Base-by-base conservation (phyloP, 2,888 invertebrate species). In the Ashinkailepas kermadecensis region DNA sequence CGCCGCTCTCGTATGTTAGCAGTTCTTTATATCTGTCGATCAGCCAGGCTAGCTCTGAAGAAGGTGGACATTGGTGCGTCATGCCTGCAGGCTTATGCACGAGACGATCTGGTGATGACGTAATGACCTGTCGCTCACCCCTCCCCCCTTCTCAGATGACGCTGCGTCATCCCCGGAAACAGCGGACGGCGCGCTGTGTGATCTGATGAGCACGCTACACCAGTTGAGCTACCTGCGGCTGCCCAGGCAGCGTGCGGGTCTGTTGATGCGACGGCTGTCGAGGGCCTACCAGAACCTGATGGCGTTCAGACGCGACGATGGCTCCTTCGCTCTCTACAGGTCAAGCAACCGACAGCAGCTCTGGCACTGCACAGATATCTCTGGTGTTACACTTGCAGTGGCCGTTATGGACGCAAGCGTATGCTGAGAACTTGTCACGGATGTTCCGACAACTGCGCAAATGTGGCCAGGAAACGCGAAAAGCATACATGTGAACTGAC, bases 301-400 rank as follows among this genome's bases (percentile, higher is more conserved):
- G 23, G 83, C 82, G 7, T 83, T 83, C 70, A 83, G 83, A 67
- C 74, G 81, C 8, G 10, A 9, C 6, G 83, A 84, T 15, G 84
- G 84, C 18, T 83, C 83, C 13, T 84, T 84, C 81, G 83, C 81
- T 64, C 82, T 83, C 65, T 84, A 82, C 81, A 82, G 83, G 84
- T 84, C 23, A 81, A 39, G 39, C 39, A 39, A 39, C 39, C 39
- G 39, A 39, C 39, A 39, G 39, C 39, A 39, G 39, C 39, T 39
- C 39, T 39, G 39, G 39, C 39, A 39, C 39, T 39, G 39, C 39
- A 39, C 39, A 39, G 39, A 39, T 39, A 39, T 39, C 4, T 39
- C 39, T 39, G 39, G 39, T 39, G 39, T 39, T 4, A 39, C 39
- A 39, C 39, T 39, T 39, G 39, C 1, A 39, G 39, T 39, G 39